A percentile compares a stretch with the other conserved stretches of the same genome.
Evolutionary conservation across 2,888 invertebrate genomes (phyloP).

Genomic region (Drosophila prostipennis): DNA sequence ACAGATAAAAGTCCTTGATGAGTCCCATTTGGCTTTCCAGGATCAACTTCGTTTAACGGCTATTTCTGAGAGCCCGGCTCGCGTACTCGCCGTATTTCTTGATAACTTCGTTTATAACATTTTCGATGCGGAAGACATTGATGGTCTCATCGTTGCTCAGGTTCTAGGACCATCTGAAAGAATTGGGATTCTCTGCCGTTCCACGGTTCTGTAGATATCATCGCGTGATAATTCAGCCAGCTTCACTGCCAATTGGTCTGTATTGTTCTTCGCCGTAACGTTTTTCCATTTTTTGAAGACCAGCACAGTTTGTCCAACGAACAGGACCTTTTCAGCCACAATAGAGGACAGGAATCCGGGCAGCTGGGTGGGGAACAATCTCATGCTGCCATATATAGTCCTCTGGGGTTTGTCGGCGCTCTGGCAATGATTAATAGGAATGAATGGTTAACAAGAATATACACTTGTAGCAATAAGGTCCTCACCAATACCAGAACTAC

Average conservation of each 20-base stretch:
- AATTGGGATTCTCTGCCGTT: slow-evolving; percentile 91
- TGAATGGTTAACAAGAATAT: too few species aligned
- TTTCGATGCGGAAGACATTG: slow-evolving; percentile 89
- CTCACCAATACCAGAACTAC: slow-evolving; percentile 35
- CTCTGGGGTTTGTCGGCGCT: slow-evolving; percentile 77
- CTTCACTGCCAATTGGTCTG: slow-evolving; percentile 69
- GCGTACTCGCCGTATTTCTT: slow-evolving; percentile 91
- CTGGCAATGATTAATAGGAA: too few species aligned
- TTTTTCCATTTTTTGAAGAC: slow-evolving; percentile 87
- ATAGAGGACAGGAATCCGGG: slow-evolving; percentile 92
- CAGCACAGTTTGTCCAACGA: slow-evolving; percentile 94
- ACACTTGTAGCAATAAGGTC: not conserved
- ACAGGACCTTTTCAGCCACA: slow-evolving; percentile 92
- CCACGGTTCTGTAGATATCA: slow-evolving; percentile 86
- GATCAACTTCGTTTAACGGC: slow-evolving; percentile 94
- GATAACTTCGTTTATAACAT: slow-evolving; percentile 91
- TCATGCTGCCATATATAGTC: slow-evolving; percentile 88
- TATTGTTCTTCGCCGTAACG: slow-evolving; percentile 84
- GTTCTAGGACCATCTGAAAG: slow-evolving; percentile 88
- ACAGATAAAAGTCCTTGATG: slow-evolving; percentile 94
- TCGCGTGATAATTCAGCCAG: slow-evolving; percentile 28
- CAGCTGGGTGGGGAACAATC: slow-evolving; percentile 90
- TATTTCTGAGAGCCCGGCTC: slow-evolving; percentile 92
- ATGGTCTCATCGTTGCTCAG: slow-evolving; percentile 86
- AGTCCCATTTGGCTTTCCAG: slow-evolving; percentile 90